Percentiles rank a stretch among this genome's conserved stretches.
phyloP scores from a whole-genome alignment of 2,113 vertebrate genomes.

The Nothoprocta pentlandii region DNA sequence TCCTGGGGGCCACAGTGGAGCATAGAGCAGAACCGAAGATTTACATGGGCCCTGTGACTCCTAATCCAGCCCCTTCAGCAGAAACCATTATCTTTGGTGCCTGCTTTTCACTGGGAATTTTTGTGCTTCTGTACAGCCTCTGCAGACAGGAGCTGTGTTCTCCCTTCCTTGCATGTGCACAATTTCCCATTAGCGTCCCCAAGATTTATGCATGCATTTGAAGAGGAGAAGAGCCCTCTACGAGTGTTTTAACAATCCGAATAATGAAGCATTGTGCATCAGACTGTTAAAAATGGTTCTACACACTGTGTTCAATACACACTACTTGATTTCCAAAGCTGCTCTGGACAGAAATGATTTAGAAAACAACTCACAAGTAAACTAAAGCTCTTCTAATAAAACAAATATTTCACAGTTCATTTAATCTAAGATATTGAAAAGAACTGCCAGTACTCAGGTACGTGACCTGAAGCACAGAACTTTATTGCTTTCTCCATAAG shows the following conservation, averaged over 20 bases:
- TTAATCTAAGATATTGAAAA: constrained; percentile 82
- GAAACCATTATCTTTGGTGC: background rate
- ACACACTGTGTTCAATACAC: constrained; percentile 10
- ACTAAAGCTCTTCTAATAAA: constrained; percentile 79
- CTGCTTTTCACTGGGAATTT: background rate
- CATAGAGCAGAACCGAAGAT: background rate
- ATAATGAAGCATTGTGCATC: constrained; percentile 36
- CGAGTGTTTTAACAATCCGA: constrained; percentile 35
- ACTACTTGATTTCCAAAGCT: constrained; percentile 45
- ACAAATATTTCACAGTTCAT: constrained; percentile 84
- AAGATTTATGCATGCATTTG: constrained; percentile 26
- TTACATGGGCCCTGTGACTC: background rate
- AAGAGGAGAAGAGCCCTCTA: constrained; percentile 11
- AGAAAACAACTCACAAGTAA: constrained; percentile 75
- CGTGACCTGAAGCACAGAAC: constrained; percentile 75
- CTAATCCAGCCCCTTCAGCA: background rate
- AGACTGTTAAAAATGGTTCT: constrained; percentile 49
- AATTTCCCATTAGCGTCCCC: background rate
- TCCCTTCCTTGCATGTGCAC: background rate
- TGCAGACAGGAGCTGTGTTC: background rate
- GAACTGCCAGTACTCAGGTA: constrained; percentile 77
- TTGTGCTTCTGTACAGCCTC: background rate
- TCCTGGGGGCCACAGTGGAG: background rate
- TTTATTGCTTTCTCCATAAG: constrained; percentile 68
- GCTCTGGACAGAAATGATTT: constrained; percentile 61